These are phyloP conservation scores for Proisotoma minuta DNA, from an alignment of 2,888 invertebrate species.

Conservation along the genomic window DNA sequence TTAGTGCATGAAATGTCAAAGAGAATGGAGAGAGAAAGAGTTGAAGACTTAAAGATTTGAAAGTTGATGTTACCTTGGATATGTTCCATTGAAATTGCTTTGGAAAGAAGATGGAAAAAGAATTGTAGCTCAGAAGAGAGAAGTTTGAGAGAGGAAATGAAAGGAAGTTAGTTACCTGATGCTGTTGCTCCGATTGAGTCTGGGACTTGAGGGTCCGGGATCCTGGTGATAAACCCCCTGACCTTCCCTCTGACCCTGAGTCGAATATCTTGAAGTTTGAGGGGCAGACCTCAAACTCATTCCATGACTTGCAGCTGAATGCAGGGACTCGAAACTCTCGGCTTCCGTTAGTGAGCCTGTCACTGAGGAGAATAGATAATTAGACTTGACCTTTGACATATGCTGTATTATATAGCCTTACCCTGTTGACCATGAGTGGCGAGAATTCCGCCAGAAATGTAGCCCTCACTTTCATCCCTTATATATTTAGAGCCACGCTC, in stretches of 20 bases:
- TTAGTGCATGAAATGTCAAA: constrained; percentile 10
- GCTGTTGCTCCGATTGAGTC: constrained; percentile 84
- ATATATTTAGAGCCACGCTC: no score
- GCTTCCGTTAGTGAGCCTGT: constrained; percentile 73
- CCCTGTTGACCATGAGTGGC: no score
- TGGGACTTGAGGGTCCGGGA: constrained; percentile 50
- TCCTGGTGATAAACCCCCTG: constrained; percentile 58
- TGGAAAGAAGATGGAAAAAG: neutral
- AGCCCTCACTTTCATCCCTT: no score
- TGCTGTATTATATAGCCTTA: no score
- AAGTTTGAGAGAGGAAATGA: constrained; percentile 29
- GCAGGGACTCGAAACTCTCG: constrained; percentile 68
- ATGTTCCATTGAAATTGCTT: constrained; percentile 29
- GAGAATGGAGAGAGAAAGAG: neutral
- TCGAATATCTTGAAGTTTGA: constrained; percentile 58
- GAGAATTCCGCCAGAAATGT: no score
- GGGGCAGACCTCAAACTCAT: constrained; percentile 58
- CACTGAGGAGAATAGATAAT: no score
- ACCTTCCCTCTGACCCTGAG: constrained; percentile 61
- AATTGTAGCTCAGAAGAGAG: constrained; percentile 9
- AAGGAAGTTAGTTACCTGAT: constrained; percentile 65
- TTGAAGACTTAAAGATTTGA: no score
- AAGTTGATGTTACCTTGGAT: no score
- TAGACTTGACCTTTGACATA: no score
- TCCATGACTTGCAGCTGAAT: constrained; percentile 54